A percentile compares a stretch with the other conserved stretches of the same genome.
These are phyloP conservation scores for Triplophysa siluroides DNA, from an alignment of 2,113 vertebrate genomes.

Conservation along the genomic window DNA sequence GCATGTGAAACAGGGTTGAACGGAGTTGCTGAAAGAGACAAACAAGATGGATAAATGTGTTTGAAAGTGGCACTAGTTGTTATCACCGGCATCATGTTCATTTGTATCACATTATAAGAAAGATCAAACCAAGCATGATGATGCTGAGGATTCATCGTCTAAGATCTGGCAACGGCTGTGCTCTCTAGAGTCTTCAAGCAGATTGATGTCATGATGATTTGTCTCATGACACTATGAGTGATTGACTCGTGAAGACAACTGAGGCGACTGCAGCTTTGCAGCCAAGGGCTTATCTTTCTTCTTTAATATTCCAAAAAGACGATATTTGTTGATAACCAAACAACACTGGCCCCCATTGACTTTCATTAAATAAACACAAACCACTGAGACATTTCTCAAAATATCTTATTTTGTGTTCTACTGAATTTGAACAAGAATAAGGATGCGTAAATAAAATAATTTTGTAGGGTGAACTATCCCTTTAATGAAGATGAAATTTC, in stretches of 20 bases:
- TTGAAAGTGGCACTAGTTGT: not conserved
- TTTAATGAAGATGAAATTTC: not conserved
- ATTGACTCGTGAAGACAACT: conserved; percentile 20
- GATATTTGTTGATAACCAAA: too few relatives aligned
- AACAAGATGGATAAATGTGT: too few relatives aligned
- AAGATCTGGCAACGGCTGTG: conserved; percentile 8
- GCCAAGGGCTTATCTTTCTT: not conserved
- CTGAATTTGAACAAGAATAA: not conserved
- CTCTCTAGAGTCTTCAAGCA: conserved; percentile 3
- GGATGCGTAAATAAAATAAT: not conserved
- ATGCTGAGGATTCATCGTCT: conserved; percentile 9
- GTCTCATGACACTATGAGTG: conserved; percentile 20
- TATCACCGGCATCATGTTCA: not conserved
- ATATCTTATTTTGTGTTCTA: too few relatives aligned
- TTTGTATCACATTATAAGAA: not conserved
- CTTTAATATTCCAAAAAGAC: conserved; percentile 8
- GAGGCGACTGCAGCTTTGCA: conserved; percentile 10
- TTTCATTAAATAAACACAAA: too few relatives aligned
- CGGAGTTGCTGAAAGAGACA: too few relatives aligned
- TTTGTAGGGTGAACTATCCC: not conserved
- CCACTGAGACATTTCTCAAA: too few relatives aligned
- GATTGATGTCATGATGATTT: conserved; percentile 25
- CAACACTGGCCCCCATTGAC: too few relatives aligned
- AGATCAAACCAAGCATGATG: not conserved
- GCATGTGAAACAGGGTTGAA: too few relatives aligned